phyloP scores from a whole-genome alignment of 2,113 vertebrate genomes.

The Ibidorhyncha struthersii region DNA sequence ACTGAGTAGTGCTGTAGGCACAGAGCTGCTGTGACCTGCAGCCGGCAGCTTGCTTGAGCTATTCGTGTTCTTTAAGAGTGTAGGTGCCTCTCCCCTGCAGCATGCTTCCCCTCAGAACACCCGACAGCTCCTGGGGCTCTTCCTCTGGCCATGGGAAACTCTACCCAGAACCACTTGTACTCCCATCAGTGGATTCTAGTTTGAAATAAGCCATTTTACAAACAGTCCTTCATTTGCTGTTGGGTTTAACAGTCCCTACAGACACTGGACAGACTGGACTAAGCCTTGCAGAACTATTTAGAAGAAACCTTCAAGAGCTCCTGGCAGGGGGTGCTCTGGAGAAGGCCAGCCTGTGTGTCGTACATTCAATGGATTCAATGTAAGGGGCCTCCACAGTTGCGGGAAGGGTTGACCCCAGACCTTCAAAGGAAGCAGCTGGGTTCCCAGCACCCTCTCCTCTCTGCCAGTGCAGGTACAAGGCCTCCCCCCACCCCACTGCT shows the following conservation, averaged over 20 bases:
- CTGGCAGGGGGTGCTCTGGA: too few species aligned
- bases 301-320: fast-evolving
- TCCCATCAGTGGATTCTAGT: fast-evolving
- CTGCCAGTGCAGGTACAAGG: fast-evolving
- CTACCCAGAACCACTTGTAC: fast-evolving
- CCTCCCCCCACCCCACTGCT: neutral
- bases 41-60: neutral
- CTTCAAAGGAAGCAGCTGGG: neutral
- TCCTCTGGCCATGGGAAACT: fast-evolving
- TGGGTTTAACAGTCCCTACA: neutral
- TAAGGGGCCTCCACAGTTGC: fast-evolving
- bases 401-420: fast-evolving
- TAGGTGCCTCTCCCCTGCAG: neutral
- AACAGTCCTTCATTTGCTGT: neutral
- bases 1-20: fast-evolving
- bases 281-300: fast-evolving
- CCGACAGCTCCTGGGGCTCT: fast-evolving
- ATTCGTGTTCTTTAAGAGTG: too few species aligned
- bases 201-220: neutral
- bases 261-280: fast-evolving
- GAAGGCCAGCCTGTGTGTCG: fast-evolving
- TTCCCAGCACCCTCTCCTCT: neutral
- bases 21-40: too few species aligned
- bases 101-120: neutral
- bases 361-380: fast-evolving